Evolutionary conservation across 1,140 invertebrate genomes (phyloP).

Genomic region (Frieseomelitta varia): DNA sequence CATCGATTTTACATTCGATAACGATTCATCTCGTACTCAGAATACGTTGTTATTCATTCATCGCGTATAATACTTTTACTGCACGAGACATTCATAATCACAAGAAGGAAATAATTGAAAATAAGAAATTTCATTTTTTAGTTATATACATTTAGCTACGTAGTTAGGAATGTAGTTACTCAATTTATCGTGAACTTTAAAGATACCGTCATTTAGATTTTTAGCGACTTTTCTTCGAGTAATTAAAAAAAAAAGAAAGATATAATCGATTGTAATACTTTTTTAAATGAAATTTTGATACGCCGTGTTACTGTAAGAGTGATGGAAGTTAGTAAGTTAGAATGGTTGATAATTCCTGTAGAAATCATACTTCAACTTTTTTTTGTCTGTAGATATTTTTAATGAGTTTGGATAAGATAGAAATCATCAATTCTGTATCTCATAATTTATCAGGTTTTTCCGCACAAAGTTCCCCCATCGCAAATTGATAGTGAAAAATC

Average conservation of each 20-base stretch:
- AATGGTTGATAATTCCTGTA: not conserved
- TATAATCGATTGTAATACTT: not conserved
- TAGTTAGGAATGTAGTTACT: too few species aligned
- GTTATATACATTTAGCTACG: too few species aligned
- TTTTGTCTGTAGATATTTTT: not conserved
- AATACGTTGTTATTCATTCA: not conserved
- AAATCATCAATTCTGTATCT: not conserved
- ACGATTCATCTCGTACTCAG: not conserved
- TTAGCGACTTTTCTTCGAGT: not conserved
- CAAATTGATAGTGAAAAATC: not conserved
- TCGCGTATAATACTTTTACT: too few species aligned
- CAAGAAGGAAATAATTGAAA: too few species aligned
- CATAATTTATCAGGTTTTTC: not conserved
- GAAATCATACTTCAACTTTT: too few species aligned
- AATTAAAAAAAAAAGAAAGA: not conserved
- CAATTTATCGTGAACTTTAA: too few species aligned
- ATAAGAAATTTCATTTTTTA: too few species aligned
- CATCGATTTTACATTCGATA: conserved; percentile 33
- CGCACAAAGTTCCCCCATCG: not conserved
- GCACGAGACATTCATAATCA: not conserved
- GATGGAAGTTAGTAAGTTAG: too few species aligned
- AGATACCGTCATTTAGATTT: not conserved
- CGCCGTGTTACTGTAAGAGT: not conserved
- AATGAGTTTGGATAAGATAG: conserved; percentile 18
- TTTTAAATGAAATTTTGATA: not conserved